These are phyloP conservation scores for Polietes domitor DNA, from an alignment of 2,888 invertebrate genomes.

Conservation along the genomic window DNA sequence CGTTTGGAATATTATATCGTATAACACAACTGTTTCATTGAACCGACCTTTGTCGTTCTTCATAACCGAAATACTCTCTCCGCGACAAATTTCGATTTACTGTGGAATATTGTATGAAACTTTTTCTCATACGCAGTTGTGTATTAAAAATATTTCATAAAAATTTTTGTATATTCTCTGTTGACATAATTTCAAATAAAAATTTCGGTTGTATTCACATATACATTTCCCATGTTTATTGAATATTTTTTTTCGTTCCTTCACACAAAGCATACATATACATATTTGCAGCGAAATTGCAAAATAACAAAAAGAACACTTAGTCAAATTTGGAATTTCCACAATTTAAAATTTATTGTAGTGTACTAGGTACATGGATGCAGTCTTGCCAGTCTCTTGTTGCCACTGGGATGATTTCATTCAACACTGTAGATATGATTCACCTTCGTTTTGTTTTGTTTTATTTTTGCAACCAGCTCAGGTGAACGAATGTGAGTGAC, in stretches of 20 bases:
- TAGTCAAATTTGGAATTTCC: constrained; percentile 5
- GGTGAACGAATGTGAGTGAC: neutral
- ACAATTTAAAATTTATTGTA: constrained; percentile 6
- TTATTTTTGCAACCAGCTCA: neutral
- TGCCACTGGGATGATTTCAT: neutral
- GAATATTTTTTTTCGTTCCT: too few relatives aligned
- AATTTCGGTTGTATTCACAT: too few relatives aligned
- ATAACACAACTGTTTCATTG: neutral
- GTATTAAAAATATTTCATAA: neutral
- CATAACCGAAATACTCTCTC: neutral
- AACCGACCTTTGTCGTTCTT: neutral
- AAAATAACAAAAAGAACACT: neutral
- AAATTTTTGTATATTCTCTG: neutral
- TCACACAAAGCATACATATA: too few relatives aligned
- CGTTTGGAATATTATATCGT: neutral
- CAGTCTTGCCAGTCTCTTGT: neutral
- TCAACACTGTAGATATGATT: neutral
- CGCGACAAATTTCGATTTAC: neutral
- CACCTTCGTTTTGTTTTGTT: neutral
- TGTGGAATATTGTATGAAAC: neutral
- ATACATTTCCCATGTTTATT: neutral
- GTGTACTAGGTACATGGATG: neutral
- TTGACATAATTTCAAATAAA: neutral
- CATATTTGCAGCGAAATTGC: neutral
- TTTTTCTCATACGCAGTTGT: neutral